These are phyloP conservation scores for Triplophysa dalaica DNA, from an alignment of 2,113 vertebrate species.

Conservation along the genomic window DNA sequence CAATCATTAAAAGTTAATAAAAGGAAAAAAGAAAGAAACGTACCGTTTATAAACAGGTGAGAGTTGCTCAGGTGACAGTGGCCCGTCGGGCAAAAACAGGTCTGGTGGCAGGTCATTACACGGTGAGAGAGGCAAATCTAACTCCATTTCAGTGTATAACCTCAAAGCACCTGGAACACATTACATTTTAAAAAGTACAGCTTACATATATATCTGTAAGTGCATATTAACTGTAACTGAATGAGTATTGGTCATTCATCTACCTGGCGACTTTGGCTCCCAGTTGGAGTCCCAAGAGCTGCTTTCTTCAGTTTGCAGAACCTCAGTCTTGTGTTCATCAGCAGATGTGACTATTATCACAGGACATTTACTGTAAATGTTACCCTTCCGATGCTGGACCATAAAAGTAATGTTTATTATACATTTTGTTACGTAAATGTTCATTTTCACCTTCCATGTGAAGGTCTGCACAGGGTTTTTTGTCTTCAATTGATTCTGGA, in stretches of 20 bases:
- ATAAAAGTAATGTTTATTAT: neutral
- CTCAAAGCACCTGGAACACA: conserved; percentile 49
- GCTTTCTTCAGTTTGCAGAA: conserved; percentile 11
- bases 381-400: too few relatives aligned
- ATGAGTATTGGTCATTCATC: neutral
- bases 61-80: conserved; percentile 57
- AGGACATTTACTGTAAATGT: neutral
- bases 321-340: conserved; percentile 11
- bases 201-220: neutral
- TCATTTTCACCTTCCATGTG: conserved; percentile 60
- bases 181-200: neutral
- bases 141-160: conserved; percentile 64
- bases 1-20: too few relatives aligned
- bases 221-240: neutral
- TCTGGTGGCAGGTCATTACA: conserved; percentile 11
- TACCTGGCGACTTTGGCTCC: conserved; percentile 41
- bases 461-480: conserved; percentile 49
- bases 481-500: conserved; percentile 57
- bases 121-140: conserved; percentile 61
- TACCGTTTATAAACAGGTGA: conserved; percentile 54
- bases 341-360: conserved; percentile 23
- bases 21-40: conserved; percentile 44
- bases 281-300: neutral
- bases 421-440: neutral
- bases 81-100: conserved; percentile 33